Conservation (phyloP, 2,888 invertebrate genomes). For the Eurois occulta region DNA sequence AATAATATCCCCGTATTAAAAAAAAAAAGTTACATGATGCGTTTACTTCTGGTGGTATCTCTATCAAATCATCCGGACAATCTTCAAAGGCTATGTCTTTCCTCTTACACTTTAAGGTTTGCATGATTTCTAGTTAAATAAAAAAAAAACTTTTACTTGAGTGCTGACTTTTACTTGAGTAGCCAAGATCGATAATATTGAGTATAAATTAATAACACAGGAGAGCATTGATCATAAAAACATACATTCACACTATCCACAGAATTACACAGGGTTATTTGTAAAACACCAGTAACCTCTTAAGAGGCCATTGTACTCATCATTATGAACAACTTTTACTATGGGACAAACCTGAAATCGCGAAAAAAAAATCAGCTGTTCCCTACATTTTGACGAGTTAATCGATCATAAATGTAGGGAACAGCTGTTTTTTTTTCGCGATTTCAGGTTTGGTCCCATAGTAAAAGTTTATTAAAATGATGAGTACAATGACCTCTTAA, state of each 20-base stretch:
- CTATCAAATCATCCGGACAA: slow-evolving; percentile 46
- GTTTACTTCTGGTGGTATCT: slow-evolving; percentile 13
- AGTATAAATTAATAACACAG: not conserved
- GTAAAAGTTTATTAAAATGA: too few relatives aligned
- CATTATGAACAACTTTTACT: too few relatives aligned
- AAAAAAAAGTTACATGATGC: slow-evolving; percentile 34
- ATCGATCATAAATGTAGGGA: too few relatives aligned
- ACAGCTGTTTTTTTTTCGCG: too few relatives aligned
- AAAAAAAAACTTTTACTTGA: slow-evolving; percentile 17
- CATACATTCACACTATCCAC: not conserved
- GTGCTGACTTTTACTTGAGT: not conserved
- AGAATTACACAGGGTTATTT: too few relatives aligned
- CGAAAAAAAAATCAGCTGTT: too few relatives aligned
- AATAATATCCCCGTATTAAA: slow-evolving; percentile 8
- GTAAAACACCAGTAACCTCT: too few relatives aligned
- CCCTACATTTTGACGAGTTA: too few relatives aligned
- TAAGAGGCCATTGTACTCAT: too few relatives aligned
- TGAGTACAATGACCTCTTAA: too few relatives aligned
- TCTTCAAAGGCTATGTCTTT: slow-evolving; percentile 10
- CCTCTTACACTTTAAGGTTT: not conserved
- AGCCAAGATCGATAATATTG: not conserved
- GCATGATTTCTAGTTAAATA: not conserved
- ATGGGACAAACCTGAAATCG: too few relatives aligned
- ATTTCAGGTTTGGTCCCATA: too few relatives aligned
- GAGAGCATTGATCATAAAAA: not conserved